phyloP scores from a whole-genome alignment of 1,140 invertebrate genomes.

The Ostrea denselamellosa region DNA sequence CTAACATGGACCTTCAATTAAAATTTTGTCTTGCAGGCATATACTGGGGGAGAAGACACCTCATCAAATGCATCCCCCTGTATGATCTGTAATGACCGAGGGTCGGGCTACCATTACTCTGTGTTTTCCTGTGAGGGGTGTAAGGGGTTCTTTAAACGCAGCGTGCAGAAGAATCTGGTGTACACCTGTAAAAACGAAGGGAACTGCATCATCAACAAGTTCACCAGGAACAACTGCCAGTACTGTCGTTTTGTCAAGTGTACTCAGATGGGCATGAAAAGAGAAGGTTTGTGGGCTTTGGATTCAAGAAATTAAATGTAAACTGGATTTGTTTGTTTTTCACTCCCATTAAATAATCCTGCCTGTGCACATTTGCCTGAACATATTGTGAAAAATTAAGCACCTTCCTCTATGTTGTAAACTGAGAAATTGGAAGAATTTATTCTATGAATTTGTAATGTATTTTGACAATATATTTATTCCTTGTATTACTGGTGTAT shows the following conservation, averaged over 20 bases:
- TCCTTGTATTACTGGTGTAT: no score
- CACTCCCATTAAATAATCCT: not conserved
- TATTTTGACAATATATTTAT: no score
- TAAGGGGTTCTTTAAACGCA: slow-evolving; percentile 98
- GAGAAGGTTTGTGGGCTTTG: slow-evolving; percentile 87
- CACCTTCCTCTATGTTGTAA: no score
- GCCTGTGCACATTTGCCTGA: no score
- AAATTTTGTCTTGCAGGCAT: not conserved
- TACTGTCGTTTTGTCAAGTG: slow-evolving; percentile 99
- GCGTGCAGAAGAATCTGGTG: slow-evolving; percentile 96
- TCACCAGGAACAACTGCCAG: slow-evolving; percentile 86
- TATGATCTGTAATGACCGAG: slow-evolving; percentile 85
- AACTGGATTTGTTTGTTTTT: not conserved
- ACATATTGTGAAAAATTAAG: no score
- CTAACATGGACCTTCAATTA: not conserved
- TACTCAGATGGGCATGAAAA: slow-evolving; percentile 99
- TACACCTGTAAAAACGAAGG: slow-evolving; percentile 98
- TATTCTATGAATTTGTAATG: no score
- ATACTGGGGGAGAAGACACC: not conserved
- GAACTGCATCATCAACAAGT: slow-evolving; percentile 97
- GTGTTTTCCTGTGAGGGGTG: slow-evolving; percentile 93
- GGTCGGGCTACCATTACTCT: slow-evolving; percentile 98
- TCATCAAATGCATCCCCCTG: slow-evolving; percentile 81
- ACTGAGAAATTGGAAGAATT: no score
- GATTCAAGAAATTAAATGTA: not conserved